Percentiles rank a stretch among this genome's conserved stretches.
Evolutionary conservation across 2,113 vertebrate species (phyloP).

Genomic region (Brachypteracias leptosomus): DNA sequence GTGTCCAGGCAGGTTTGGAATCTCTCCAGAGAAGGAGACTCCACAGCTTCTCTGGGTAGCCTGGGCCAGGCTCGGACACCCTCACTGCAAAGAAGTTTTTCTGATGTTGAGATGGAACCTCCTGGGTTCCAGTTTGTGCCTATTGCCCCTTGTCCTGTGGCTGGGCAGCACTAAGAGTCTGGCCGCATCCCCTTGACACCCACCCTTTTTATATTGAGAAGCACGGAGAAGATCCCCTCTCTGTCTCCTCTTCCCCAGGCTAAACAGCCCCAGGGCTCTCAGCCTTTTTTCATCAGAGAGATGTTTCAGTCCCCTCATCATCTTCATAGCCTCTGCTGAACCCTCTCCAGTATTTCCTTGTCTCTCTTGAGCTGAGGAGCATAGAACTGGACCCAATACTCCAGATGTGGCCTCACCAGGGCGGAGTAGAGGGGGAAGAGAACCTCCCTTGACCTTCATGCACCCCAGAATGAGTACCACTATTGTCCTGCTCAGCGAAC

Average conservation of each 20-base stretch:
- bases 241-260: background rate
- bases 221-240: background rate
- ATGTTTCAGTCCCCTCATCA: background rate
- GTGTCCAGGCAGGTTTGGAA: too few species aligned
- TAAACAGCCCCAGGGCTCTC: background rate
- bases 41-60: background rate
- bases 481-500: background rate
- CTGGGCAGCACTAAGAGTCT: background rate
- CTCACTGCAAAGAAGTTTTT: background rate
- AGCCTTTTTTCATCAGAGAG: background rate
- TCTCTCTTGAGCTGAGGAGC: background rate
- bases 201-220: background rate
- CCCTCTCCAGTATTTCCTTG: background rate
- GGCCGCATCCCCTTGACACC: background rate
- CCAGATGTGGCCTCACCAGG: background rate
- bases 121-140: background rate
- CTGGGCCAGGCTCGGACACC: background rate
- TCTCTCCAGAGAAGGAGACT: background rate
- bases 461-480: background rate
- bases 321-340: background rate
- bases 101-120: background rate
- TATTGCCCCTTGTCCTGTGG: background rate
- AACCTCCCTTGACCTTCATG: background rate
- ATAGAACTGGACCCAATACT: background rate
- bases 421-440: background rate